Evolutionary conservation across 2,113 vertebrate genomes (phyloP).

Genomic region (Daboia siamensis): DNA sequence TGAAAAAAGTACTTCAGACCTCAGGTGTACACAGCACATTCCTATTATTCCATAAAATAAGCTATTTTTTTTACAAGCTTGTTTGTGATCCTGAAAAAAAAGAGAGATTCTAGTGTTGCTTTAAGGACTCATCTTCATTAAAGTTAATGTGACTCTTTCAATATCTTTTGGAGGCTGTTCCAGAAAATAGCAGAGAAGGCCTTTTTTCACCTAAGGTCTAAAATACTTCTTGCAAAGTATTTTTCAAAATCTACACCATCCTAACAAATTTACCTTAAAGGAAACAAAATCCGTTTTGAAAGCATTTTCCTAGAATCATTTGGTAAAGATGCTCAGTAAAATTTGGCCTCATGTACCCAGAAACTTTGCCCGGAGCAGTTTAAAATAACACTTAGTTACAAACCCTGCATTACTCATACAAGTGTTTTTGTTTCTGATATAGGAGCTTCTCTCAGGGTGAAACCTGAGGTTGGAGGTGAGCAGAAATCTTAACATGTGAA

Average conservation of each 20-base stretch:
- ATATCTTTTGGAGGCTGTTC: neutral
- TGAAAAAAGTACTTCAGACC: neutral
- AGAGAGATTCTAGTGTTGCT: neutral
- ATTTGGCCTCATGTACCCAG: too few relatives aligned
- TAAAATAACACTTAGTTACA: neutral
- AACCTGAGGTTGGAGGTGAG: neutral
- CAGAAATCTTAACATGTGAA: neutral
- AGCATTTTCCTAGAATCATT: neutral
- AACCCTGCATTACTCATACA: neutral
- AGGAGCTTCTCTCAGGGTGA: neutral
- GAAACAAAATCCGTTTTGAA: neutral
- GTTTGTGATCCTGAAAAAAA: neutral
- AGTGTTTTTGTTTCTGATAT: neutral
- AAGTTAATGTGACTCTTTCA: neutral
- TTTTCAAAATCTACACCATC: neutral
- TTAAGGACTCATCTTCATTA: neutral
- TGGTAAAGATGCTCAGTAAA: neutral
- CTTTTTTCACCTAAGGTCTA: neutral
- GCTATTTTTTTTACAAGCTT: neutral
- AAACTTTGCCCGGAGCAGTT: neutral
- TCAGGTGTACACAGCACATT: neutral
- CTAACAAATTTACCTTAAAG: neutral
- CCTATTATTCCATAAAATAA: neutral
- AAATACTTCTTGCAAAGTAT: neutral
- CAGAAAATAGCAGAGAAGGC: neutral